A percentile compares a stretch with the other conserved stretches of the same genome.
phyloP scores from a whole-genome alignment of 2,113 vertebrate genomes.

The Plecotus auritus region DNA sequence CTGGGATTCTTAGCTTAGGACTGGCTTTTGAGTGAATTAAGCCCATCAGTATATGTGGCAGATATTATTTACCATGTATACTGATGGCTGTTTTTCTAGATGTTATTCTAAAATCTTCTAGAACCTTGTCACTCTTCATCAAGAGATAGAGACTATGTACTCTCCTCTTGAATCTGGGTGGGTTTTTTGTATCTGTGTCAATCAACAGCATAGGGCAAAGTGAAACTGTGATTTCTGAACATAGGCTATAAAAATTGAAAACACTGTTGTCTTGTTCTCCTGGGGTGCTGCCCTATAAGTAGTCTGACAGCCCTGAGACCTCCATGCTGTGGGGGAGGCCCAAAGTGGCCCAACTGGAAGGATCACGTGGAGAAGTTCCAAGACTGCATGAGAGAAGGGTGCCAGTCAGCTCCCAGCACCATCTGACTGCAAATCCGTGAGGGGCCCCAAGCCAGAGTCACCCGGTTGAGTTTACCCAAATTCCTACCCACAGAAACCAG shows the following conservation, averaged over 20 bases:
- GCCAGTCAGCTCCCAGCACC: not conserved
- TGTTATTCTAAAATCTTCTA: not conserved
- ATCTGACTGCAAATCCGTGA: not conserved
- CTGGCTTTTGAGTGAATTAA: not conserved
- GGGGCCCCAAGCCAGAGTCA: not conserved
- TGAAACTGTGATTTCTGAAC: not conserved
- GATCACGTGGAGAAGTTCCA: not conserved
- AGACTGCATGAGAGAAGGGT: not conserved
- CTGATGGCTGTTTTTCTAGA: not conserved
- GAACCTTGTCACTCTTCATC: not conserved
- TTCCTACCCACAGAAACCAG: not conserved
- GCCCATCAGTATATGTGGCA: not conserved
- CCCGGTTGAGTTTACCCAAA: not conserved
- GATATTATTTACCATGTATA: not conserved
- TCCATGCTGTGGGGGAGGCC: not conserved
- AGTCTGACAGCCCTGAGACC: not conserved
- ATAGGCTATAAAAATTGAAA: not conserved
- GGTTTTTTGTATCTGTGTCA: not conserved
- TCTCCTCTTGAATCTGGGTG: not conserved
- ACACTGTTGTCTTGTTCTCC: not conserved
- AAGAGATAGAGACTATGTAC: not conserved
- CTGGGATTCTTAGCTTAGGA: not conserved
- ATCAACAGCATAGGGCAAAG: not conserved
- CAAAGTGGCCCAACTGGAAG: not conserved
- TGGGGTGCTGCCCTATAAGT: accelerated